Evolutionary conservation across 2,888 invertebrate species (phyloP).

Genomic region (Dynastes grantii): DNA sequence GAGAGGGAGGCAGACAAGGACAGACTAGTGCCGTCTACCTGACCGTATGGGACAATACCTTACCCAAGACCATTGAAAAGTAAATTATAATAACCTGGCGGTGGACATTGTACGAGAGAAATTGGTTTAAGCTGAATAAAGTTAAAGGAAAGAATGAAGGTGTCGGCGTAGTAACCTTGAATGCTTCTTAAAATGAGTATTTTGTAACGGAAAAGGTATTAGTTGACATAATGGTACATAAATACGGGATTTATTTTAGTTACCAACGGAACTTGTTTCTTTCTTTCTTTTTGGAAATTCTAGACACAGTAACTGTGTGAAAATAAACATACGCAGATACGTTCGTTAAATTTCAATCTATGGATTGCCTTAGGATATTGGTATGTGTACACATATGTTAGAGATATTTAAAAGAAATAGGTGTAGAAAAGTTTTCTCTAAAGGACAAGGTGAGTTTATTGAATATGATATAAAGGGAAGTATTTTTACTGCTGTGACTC

Average conservation of each 20-base stretch:
- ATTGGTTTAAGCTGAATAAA: conserved; percentile 54
- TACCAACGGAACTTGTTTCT: conserved; percentile 4
- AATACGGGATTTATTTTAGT: conserved; percentile 32
- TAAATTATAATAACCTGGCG: conserved; percentile 49
- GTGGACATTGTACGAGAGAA: conserved; percentile 46
- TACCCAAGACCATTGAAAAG: conserved; percentile 47
- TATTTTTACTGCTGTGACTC: no score
- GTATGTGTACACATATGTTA: no score
- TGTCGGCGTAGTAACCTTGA: conserved; percentile 56
- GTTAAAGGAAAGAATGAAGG: conserved; percentile 54
- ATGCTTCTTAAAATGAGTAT: conserved; percentile 54
- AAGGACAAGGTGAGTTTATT: no score
- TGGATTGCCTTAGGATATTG: no score
- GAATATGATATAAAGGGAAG: no score
- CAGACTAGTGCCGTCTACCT: conserved; percentile 24
- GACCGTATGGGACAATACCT: conserved; percentile 45
- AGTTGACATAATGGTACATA: conserved; percentile 52
- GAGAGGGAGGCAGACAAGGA: background rate
- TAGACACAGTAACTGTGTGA: background rate
- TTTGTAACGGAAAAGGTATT: conserved; percentile 55
- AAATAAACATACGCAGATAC: background rate
- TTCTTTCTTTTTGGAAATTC: background rate
- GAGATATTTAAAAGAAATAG: no score
- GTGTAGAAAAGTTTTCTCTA: no score
- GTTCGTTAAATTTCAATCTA: no score